phyloP scores from a whole-genome alignment of 2,797 vertebrate species.

The Tolypeutes matacus region DNA sequence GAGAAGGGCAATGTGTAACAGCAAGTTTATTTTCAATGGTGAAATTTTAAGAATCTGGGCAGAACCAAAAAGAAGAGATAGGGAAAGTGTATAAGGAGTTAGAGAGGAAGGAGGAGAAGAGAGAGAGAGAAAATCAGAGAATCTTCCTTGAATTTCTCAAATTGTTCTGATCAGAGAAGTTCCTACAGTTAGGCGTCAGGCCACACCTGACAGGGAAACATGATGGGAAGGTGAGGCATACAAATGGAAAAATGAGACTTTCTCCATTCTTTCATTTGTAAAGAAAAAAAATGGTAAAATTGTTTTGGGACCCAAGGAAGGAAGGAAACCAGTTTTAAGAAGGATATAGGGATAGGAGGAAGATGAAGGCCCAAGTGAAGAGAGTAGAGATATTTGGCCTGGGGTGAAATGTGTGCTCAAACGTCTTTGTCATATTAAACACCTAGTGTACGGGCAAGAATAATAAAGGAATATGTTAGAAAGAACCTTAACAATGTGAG shows the following conservation, averaged over 20 bases:
- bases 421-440: background rate
- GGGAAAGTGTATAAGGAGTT: background rate
- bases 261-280: background rate
- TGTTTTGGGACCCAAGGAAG: background rate
- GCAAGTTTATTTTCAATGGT: slow-evolving; percentile 23
- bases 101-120: background rate
- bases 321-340: background rate
- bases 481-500: background rate
- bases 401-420: background rate
- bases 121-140: background rate
- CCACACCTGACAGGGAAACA: background rate
- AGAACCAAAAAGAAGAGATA: background rate
- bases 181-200: background rate
- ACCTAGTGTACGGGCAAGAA: background rate
- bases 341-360: background rate
- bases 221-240: background rate
- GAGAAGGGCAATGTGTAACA: background rate
- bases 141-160: background rate
- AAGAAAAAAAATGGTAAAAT: slow-evolving; percentile 6
- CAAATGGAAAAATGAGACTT: background rate
- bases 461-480: background rate
- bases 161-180: background rate
- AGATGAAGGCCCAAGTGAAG: background rate
- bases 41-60: background rate
- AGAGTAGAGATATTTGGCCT: background rate